Evolutionary conservation across 92 coral and sea anemone species (phyloP).

Genomic region (Hydrozoanthus gracilis): DNA sequence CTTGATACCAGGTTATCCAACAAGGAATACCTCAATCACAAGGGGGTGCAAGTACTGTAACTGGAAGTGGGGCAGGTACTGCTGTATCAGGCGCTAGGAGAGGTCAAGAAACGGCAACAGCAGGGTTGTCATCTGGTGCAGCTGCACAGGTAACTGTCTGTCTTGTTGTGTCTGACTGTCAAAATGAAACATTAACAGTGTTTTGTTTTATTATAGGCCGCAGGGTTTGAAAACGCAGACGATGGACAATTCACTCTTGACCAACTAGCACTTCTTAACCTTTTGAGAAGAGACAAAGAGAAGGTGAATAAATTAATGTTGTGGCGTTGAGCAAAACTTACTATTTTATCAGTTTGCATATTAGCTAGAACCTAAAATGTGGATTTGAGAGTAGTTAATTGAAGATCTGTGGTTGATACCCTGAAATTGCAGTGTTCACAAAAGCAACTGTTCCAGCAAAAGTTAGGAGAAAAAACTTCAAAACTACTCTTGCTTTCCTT

Average conservation of each 20-base stretch:
- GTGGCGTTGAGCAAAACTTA: background rate
- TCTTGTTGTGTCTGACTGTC: background rate
- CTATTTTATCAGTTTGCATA: too few species aligned
- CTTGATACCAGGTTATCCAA: background rate
- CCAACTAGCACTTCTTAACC: conserved; percentile 75
- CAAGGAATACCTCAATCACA: conserved; percentile 30
- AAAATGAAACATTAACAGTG: background rate
- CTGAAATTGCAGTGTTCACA: too few species aligned
- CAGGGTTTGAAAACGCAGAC: conserved; percentile 26
- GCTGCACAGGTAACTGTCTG: conserved; percentile 54
- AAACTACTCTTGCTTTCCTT: too few species aligned
- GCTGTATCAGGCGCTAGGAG: conserved; percentile 67
- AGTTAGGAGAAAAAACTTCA: too few species aligned
- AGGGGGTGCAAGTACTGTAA: conserved; percentile 8
- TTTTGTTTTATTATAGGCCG: background rate
- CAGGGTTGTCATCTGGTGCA: conserved; percentile 66
- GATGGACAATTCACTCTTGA: conserved; percentile 69
- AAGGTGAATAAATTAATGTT: conserved; percentile 49
- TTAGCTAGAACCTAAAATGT: too few species aligned
- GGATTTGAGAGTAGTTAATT: too few species aligned
- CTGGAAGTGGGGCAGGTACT: conserved; percentile 52
- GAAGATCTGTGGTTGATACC: too few species aligned
- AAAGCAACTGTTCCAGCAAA: too few species aligned
- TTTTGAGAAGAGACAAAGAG: conserved; percentile 78
- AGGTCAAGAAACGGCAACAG: conserved; percentile 69